A percentile compares a stretch with the other conserved stretches of the same genome.
Conservation (phyloP, 2,888 invertebrate genomes). For the Masnerella sp. region DNA sequence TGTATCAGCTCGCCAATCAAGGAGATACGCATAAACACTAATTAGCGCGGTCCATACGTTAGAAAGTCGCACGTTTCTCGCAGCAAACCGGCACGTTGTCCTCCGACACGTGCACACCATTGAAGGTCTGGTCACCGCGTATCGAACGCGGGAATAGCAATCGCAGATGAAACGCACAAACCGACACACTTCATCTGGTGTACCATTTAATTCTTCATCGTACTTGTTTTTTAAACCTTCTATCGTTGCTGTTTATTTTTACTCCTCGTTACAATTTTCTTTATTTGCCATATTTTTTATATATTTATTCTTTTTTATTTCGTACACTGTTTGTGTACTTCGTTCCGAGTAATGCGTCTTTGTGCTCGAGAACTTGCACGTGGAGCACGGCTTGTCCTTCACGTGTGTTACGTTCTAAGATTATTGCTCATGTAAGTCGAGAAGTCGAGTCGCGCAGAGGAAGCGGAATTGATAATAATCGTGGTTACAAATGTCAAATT, state of each 20-base stretch:
- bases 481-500: constrained; percentile 12
- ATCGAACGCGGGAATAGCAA: constrained; percentile 11
- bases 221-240: no score
- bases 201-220: no score
- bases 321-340: constrained; percentile 28
- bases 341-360: constrained; percentile 29
- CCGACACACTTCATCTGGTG: no score
- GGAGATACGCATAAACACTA: constrained; percentile 34
- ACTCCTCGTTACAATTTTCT: constrained; percentile 3
- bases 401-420: constrained; percentile 58
- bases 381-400: constrained; percentile 53
- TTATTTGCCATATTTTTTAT: background rate
- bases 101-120: constrained; percentile 37
- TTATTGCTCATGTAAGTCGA: constrained; percentile 55
- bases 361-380: constrained; percentile 50
- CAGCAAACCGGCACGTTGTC: constrained; percentile 37
- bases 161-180: constrained; percentile 6
- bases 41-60: constrained; percentile 35
- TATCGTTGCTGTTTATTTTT: no score
- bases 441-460: constrained; percentile 31
- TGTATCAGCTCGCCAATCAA: constrained; percentile 35
- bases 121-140: constrained; percentile 35
- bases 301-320: constrained; percentile 9
- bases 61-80: constrained; percentile 49
- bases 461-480: constrained; percentile 39